Percentiles rank a stretch among this genome's conserved stretches.
Conservation (phyloP, 1,140 invertebrate species). For the Aphis craccivora region DNA sequence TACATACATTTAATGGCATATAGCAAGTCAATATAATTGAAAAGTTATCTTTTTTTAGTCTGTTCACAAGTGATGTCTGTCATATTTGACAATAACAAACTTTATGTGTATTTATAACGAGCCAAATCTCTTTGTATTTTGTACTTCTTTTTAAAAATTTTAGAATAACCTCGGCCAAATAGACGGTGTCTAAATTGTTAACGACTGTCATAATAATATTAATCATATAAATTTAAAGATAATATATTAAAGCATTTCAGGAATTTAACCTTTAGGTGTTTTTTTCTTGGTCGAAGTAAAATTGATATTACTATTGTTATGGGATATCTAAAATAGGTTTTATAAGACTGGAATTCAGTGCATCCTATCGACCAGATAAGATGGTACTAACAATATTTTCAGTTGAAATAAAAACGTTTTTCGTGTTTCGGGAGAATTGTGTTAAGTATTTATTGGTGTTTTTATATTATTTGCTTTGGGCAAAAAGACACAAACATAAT, state of each 20-base stretch:
- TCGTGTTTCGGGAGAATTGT: neutral
- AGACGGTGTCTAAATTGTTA: neutral
- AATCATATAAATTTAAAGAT: neutral
- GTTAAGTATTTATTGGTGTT: neutral
- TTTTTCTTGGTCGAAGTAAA: neutral
- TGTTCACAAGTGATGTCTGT: neutral
- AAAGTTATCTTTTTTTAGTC: neutral
- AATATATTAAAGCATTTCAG: neutral
- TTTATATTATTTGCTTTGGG: neutral
- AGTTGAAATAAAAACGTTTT: conserved; percentile 11
- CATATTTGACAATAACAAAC: neutral
- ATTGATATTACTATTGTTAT: neutral
- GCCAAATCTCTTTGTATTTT: neutral
- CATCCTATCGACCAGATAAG: neutral
- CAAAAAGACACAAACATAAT: neutral
- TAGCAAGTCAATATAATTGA: neutral
- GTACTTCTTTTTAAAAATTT: neutral
- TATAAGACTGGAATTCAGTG: conserved; percentile 1
- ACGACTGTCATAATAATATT: neutral
- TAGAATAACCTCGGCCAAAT: neutral
- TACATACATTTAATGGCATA: neutral
- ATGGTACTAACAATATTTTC: neutral
- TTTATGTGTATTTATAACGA: neutral
- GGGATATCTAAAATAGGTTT: neutral
- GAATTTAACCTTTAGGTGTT: neutral